Percentiles rank a stretch among this genome's conserved stretches.
Evolutionary conservation across 2,888 invertebrate genomes (phyloP).

Genomic region (Platycnemis pennipes): DNA sequence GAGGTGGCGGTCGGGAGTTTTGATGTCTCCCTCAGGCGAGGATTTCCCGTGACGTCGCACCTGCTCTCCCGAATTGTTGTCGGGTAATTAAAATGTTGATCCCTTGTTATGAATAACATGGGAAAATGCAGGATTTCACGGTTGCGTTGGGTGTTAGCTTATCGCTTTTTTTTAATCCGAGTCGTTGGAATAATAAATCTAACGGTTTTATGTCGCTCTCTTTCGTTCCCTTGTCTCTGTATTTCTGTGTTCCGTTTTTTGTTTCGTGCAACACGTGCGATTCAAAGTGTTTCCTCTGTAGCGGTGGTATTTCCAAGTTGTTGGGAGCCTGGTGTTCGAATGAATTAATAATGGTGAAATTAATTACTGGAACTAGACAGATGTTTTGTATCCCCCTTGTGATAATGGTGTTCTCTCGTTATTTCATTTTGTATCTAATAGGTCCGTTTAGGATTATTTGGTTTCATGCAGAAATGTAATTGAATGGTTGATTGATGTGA

Average conservation of each 20-base stretch:
- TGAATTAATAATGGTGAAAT: constrained; percentile 28
- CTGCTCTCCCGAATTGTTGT: constrained; percentile 34
- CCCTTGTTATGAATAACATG: constrained; percentile 6
- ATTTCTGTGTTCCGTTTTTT: not conserved
- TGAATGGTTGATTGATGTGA: not conserved
- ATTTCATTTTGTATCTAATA: not conserved
- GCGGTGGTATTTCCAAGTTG: not conserved
- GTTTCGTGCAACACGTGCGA: not conserved
- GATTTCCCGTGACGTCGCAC: not conserved
- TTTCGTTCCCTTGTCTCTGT: not conserved
- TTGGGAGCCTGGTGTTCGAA: not conserved
- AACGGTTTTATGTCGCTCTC: constrained; percentile 7
- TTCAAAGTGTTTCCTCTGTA: not conserved
- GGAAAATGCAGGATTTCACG: constrained; percentile 2
- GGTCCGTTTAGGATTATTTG: not conserved
- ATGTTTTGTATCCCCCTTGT: not conserved
- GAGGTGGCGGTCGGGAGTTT: not conserved
- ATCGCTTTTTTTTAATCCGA: not conserved
- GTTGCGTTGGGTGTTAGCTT: not conserved
- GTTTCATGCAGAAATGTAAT: not conserved
- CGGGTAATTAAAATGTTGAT: constrained; percentile 29
- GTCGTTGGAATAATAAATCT: constrained; percentile 38
- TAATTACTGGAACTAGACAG: not conserved
- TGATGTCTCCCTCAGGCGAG: constrained; percentile 25
- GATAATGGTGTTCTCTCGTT: not conserved